Evolutionary conservation across 1,140 invertebrate genomes (phyloP).

Genomic region (Coptotermes formosanus): DNA sequence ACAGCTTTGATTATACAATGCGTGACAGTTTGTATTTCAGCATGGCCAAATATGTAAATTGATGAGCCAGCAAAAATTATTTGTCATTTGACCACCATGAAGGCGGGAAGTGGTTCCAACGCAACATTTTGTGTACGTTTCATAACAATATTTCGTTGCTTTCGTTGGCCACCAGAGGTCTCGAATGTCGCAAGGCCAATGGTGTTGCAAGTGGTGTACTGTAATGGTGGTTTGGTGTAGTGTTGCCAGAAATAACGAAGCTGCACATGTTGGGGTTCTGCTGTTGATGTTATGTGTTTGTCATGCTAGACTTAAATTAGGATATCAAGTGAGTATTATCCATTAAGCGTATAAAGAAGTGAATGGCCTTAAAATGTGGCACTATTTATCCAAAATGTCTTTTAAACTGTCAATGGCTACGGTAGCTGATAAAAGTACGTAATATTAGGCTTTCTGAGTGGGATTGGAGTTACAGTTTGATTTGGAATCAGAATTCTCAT

Average conservation of each 20-base stretch:
- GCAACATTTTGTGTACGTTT: neutral
- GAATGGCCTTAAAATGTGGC: neutral
- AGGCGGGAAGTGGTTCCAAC: too few species aligned
- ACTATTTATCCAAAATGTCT: neutral
- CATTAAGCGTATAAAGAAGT: neutral
- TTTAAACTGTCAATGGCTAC: neutral
- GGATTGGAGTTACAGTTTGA: too few species aligned
- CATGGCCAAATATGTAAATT: too few species aligned
- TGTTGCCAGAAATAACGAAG: neutral
- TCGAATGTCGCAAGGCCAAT: neutral
- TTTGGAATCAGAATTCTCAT: too few species aligned
- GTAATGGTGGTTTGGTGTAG: neutral
- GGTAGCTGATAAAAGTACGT: neutral
- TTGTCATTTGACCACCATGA: too few species aligned
- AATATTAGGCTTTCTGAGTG: neutral
- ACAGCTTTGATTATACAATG: too few species aligned
- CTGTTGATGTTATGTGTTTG: too few species aligned
- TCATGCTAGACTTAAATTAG: neutral
- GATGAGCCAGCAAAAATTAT: too few species aligned
- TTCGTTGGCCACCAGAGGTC: neutral
- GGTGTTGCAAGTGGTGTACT: neutral
- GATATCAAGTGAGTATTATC: conserved; percentile 6
- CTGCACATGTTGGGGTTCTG: too few species aligned
- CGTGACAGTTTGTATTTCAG: too few species aligned
- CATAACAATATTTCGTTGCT: neutral